phyloP scores from a whole-genome alignment of 2,113 vertebrate species.

The Micronycteris hirsuta region DNA sequence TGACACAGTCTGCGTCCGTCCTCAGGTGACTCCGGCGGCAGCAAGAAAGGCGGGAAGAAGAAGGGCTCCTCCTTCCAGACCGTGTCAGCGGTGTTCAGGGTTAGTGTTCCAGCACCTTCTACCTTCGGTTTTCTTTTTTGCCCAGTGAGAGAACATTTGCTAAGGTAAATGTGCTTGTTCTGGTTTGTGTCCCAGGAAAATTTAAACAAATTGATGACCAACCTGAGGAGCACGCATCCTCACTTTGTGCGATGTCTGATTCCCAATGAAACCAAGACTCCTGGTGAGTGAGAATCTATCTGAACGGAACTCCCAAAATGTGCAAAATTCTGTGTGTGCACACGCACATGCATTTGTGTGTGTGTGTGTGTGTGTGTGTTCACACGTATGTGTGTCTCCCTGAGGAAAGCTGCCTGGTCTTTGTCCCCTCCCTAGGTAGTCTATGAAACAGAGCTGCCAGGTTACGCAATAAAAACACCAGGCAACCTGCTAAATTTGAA shows the following conservation, averaged over 20 bases:
- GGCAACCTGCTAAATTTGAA: not conserved
- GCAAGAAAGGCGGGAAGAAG: conserved; percentile 91
- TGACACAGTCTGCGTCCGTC: not conserved
- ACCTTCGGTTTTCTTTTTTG: not conserved
- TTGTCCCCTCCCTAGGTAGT: not conserved
- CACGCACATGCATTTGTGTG: not conserved
- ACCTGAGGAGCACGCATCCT: conserved; percentile 88
- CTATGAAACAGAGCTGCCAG: not conserved
- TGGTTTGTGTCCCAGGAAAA: conserved; percentile 85
- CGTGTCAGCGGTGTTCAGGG: conserved; percentile 90
- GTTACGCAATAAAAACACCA: not conserved
- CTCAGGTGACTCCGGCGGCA: conserved; percentile 68
- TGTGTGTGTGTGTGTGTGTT: not conserved
- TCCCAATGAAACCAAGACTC: conserved; percentile 91
- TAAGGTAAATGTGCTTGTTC: not conserved
- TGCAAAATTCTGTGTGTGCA: not conserved
- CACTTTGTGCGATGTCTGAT: conserved; percentile 92
- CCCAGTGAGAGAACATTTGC: not conserved
- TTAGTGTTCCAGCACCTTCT: conserved; percentile 54
- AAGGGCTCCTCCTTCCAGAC: conserved; percentile 96
- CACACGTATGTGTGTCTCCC: not conserved
- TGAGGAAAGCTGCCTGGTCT: not conserved
- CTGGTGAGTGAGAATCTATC: conserved; percentile 75
- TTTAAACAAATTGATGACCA: conserved; percentile 94
- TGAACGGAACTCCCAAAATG: not conserved